Percentiles rank a stretch among this genome's conserved stretches.
Conservation (phyloP, 2,888 invertebrate species). For the Phanerotoma sp. region DNA sequence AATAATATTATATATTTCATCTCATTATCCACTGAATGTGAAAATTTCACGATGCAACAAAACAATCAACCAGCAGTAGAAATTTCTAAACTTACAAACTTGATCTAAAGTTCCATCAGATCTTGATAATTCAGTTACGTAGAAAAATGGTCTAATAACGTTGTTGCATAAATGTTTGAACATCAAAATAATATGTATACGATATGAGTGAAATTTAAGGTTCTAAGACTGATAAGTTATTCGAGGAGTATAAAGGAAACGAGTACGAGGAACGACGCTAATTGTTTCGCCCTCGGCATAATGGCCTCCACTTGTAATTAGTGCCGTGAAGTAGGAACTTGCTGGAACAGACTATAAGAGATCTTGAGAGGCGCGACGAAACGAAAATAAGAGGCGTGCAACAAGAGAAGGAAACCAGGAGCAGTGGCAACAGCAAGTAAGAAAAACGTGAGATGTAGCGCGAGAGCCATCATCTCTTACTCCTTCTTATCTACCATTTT, state of each 20-base stretch:
- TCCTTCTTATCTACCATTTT: conserved; percentile 23
- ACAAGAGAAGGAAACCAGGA: conserved; percentile 2
- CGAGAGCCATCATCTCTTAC: conserved; percentile 12
- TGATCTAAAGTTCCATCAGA: too few relatives aligned
- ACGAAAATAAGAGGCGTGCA: conserved; percentile 7
- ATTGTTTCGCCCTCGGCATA: conserved; percentile 19
- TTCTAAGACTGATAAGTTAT: neutral
- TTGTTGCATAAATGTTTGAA: neutral
- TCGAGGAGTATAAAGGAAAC: conserved; percentile 16
- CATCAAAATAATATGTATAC: neutral
- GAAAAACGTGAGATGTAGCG: conserved; percentile 7
- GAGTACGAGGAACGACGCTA: conserved; percentile 20
- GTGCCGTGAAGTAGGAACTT: conserved; percentile 17
- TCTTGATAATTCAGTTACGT: too few relatives aligned
- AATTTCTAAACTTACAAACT: too few relatives aligned
- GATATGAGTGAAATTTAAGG: neutral
- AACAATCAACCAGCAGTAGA: too few relatives aligned
- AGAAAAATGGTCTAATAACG: too few relatives aligned
- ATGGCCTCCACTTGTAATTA: conserved; percentile 19
- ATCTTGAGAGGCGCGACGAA: conserved; percentile 9
- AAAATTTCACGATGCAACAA: too few relatives aligned
- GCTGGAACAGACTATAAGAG: neutral
- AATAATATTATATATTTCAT: too few relatives aligned
- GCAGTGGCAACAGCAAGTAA: too few relatives aligned
- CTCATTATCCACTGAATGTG: too few relatives aligned